phyloP scores from a whole-genome alignment of 2,888 invertebrate species.

The Opisthograptis luteolata region DNA sequence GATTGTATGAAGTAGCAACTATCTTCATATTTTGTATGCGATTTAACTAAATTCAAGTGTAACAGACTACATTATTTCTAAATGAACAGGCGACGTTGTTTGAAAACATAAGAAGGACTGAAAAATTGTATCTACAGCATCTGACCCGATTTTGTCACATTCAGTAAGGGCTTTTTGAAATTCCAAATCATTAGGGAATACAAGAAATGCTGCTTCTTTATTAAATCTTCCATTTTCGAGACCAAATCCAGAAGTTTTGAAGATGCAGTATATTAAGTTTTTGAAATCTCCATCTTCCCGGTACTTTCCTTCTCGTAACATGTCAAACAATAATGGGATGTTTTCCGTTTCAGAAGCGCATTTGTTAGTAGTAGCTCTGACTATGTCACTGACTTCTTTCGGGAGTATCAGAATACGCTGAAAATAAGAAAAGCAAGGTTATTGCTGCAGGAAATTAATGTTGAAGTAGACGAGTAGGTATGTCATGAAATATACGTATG shows the following conservation, averaged over 20 bases:
- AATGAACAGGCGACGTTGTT: conserved; percentile 34
- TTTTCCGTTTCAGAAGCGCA: conserved; percentile 1
- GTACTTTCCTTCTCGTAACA: conserved; percentile 51
- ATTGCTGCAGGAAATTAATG: no score
- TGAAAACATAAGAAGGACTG: conserved; percentile 54
- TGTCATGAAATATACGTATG: no score
- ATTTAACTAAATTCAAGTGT: no score
- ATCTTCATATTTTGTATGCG: no score
- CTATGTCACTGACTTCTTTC: not conserved
- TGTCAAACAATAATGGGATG: conserved; percentile 26
- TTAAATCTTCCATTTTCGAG: conserved; percentile 52
- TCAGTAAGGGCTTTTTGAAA: conserved; percentile 46
- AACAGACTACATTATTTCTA: no score
- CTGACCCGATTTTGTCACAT: conserved; percentile 50
- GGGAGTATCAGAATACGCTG: not conserved
- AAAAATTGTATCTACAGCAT: conserved; percentile 48
- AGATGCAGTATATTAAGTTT: conserved; percentile 60
- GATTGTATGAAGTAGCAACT: no score
- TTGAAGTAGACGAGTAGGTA: no score
- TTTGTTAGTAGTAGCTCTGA: not conserved
- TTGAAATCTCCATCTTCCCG: conserved; percentile 52
- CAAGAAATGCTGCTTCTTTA: conserved; percentile 48
- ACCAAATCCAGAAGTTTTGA: conserved; percentile 49
- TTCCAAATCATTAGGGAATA: conserved; percentile 47
- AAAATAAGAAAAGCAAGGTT: no score